Percentiles rank a stretch among this genome's conserved stretches.
These are phyloP conservation scores for Thryonomys swinderianus DNA, from an alignment of 2,113 vertebrate genomes.

Conservation along the genomic window DNA sequence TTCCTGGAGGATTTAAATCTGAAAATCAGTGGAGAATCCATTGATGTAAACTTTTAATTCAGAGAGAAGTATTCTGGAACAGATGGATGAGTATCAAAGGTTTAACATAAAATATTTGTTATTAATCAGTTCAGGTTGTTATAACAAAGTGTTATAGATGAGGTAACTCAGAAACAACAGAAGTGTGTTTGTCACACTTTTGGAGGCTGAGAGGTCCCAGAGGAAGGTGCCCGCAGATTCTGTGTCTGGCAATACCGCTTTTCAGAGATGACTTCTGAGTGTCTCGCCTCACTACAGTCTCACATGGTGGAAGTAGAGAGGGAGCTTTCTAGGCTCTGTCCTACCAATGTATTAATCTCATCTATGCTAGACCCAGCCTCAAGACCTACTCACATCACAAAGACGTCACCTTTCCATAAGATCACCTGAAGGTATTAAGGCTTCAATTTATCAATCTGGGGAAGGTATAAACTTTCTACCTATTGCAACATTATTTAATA, in stretches of 20 bases:
- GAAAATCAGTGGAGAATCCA: not conserved
- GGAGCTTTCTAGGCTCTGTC: not conserved
- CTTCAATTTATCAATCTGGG: not conserved
- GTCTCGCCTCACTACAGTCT: not conserved
- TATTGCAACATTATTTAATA: not conserved
- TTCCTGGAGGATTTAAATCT: not conserved
- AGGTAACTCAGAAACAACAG: not conserved
- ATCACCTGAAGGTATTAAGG: not conserved
- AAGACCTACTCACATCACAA: not conserved
- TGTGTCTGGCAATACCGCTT: not conserved
- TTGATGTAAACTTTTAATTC: not conserved
- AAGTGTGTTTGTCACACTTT: not conserved
- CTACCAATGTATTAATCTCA: not conserved
- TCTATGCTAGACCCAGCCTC: not conserved
- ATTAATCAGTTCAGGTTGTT: not conserved
- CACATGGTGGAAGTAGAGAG: not conserved
- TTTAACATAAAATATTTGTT: not conserved
- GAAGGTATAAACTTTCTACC: not conserved
- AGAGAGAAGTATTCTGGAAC: slow-evolving; percentile 14
- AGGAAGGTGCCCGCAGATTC: not conserved
- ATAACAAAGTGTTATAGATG: not conserved
- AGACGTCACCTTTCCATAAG: not conserved
- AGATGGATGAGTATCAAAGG: not conserved
- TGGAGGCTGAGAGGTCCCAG: not conserved
- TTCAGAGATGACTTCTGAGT: too few relatives aligned